phyloP scores from a whole-genome alignment of 2,797 vertebrate species.

The Carcharodon carcharias region DNA sequence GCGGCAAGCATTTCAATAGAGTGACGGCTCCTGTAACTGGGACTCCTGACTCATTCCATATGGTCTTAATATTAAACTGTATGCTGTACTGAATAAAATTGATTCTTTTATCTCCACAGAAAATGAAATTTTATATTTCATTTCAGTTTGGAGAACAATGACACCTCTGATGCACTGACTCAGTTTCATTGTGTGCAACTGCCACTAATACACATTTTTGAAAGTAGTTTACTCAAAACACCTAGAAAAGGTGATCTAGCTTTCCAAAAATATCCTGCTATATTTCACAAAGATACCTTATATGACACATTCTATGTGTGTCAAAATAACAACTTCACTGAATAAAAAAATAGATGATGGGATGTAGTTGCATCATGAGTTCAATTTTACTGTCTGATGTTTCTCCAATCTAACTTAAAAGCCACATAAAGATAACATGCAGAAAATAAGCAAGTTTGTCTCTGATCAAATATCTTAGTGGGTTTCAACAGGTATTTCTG shows the following conservation, averaged over 20 bases:
- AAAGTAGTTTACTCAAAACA: neutral
- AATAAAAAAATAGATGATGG: neutral
- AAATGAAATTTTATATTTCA: neutral
- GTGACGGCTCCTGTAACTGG: conserved; percentile 9
- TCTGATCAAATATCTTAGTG: neutral
- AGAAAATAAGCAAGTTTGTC: neutral
- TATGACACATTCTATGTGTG: neutral
- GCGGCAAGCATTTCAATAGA: neutral
- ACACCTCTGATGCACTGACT: neutral
- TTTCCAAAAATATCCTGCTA: neutral
- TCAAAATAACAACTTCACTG: neutral
- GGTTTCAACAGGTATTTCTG: neutral
- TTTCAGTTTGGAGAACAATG: neutral
- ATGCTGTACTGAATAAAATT: neutral
- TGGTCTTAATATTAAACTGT: conserved; percentile 11
- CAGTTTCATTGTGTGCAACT: neutral
- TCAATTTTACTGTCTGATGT: neutral
- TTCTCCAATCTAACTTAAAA: neutral
- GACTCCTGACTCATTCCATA: conserved; percentile 24
- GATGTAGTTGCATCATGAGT: neutral
- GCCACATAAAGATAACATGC: neutral
- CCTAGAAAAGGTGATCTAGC: neutral
- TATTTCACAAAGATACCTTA: neutral
- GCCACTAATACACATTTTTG: neutral
- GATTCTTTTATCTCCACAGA: neutral